A percentile compares a stretch with the other conserved stretches of the same genome.
phyloP scores from a whole-genome alignment of 2,113 vertebrate species.

The Serinus canaria region DNA sequence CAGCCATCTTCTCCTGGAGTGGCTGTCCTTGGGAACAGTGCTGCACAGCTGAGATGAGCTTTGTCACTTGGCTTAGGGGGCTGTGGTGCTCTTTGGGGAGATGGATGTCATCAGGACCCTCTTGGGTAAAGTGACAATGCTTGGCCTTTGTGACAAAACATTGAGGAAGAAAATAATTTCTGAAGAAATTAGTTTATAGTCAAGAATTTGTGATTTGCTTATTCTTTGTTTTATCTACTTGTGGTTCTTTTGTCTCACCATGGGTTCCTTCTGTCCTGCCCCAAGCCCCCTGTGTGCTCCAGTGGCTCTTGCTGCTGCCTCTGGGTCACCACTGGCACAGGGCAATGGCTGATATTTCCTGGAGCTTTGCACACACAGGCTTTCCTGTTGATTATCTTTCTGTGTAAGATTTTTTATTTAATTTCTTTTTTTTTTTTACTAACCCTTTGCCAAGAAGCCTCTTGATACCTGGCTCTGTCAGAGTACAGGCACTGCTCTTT shows the following conservation, averaged over 20 bases:
- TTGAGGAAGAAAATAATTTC: background rate
- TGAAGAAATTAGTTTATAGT: background rate
- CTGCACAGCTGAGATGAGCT: background rate
- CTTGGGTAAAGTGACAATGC: background rate
- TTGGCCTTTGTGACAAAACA: background rate
- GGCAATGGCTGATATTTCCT: background rate
- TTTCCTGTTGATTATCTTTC: background rate
- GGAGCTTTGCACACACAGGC: background rate
- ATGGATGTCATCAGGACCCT: conserved; percentile 57
- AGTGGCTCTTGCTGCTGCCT: background rate
- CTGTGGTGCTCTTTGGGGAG: fast-evolving
- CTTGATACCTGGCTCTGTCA: background rate
- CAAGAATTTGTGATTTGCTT: background rate
- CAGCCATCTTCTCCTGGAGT: background rate
- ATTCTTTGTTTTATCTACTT: background rate
- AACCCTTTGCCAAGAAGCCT: background rate
- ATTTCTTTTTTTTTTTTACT: background rate
- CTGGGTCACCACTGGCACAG: background rate
- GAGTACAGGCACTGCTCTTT: background rate
- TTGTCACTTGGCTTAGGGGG: background rate
- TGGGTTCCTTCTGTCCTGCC: conserved; percentile 6
- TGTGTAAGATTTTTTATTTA: background rate
- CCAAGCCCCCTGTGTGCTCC: background rate
- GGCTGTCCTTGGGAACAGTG: background rate
- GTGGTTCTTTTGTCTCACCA: conserved; percentile 30